phyloP scores from a whole-genome alignment of 2,113 vertebrate genomes.

The Oncorhynchus keta region DNA sequence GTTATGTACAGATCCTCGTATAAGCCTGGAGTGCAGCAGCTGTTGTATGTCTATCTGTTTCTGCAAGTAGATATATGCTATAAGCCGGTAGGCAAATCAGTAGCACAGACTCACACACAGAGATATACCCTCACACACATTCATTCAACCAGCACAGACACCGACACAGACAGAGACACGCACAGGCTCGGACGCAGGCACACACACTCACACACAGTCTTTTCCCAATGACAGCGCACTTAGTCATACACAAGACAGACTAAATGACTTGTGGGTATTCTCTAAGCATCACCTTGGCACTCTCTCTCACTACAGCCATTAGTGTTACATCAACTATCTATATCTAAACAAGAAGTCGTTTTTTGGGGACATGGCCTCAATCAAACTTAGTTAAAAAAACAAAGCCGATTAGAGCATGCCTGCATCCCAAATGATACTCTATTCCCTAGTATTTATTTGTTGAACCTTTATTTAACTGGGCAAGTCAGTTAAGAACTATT shows the following conservation, averaged over 20 bases:
- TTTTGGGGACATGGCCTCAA: background rate
- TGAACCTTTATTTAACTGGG: no score
- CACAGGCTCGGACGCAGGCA: background rate
- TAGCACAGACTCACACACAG: constrained; percentile 10
- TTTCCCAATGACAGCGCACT: constrained; percentile 40
- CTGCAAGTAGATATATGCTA: no score
- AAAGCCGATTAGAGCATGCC: no score
- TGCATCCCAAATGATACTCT: no score
- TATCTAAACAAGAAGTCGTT: background rate
- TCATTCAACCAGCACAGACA: constrained; percentile 1
- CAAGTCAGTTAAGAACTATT: no score
- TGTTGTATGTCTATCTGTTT: no score
- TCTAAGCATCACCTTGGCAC: constrained; percentile 33
- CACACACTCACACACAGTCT: constrained; percentile 10
- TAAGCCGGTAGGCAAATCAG: constrained; percentile 1
- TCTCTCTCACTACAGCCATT: constrained; percentile 4
- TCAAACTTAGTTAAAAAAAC: background rate
- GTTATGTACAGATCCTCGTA: no score
- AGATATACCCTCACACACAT: background rate
- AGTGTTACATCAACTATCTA: background rate
- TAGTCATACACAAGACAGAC: constrained; percentile 50
- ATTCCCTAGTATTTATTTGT: no score
- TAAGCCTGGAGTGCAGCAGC: no score
- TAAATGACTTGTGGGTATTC: background rate
- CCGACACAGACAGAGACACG: constrained; percentile 1